Evolutionary conservation across 2,113 vertebrate species (phyloP).

Genomic region (Hemiscyllium ocellatum): DNA sequence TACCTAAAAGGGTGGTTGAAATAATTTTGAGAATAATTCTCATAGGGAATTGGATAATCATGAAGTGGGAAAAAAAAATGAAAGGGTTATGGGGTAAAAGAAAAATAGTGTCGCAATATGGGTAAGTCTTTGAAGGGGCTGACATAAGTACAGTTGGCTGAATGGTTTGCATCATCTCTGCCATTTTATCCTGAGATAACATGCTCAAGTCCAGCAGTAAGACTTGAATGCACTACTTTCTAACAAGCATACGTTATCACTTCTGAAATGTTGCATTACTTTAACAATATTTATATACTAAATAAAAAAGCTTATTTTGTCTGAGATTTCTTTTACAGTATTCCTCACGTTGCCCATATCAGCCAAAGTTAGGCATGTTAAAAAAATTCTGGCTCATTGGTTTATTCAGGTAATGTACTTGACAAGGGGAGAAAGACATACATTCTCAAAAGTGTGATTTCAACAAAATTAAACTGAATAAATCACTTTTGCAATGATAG

Average conservation of each 20-base stretch:
- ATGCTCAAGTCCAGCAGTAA: not conserved
- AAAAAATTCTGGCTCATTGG: not conserved
- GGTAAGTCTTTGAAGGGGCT: not conserved
- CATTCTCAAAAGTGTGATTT: not conserved
- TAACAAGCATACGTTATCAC: not conserved
- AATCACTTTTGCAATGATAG: constrained; percentile 22
- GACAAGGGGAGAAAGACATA: not conserved
- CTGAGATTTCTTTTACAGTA: not conserved
- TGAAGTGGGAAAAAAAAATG: not conserved
- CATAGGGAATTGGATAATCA: not conserved
- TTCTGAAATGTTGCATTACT: not conserved
- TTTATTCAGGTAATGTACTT: not conserved
- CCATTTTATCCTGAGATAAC: not conserved
- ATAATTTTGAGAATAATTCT: not conserved
- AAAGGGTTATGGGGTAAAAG: not conserved
- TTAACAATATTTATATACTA: not conserved
- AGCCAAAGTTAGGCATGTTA: not conserved
- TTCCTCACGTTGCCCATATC: not conserved
- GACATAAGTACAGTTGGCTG: not conserved
- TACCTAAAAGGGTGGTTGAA: not conserved
- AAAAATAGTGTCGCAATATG: not conserved
- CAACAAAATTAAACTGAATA: constrained; percentile 8
- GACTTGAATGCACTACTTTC: not conserved
- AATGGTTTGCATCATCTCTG: not conserved
- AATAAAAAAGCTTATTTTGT: not conserved